Conservation (phyloP, 1,140 invertebrate genomes). For the Eulimnadia texana region DNA sequence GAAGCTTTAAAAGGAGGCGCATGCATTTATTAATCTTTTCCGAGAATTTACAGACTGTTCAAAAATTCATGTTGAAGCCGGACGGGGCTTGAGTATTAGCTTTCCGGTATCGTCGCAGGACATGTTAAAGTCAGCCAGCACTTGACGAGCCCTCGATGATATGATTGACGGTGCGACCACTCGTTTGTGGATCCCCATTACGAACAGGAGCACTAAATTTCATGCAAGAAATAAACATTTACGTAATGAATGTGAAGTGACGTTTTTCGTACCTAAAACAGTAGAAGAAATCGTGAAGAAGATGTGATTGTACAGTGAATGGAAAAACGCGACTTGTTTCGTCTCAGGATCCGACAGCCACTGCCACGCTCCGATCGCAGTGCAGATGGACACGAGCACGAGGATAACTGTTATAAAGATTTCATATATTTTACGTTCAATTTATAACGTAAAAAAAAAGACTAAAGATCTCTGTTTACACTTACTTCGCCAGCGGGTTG, state of each 20-base stretch:
- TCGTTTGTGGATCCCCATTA: conserved; percentile 82
- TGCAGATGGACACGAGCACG: conserved; percentile 67
- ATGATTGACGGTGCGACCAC: conserved; percentile 94
- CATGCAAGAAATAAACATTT: too few relatives aligned
- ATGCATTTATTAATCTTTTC: background rate
- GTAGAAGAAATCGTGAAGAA: conserved; percentile 86
- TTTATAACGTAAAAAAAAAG: too few relatives aligned
- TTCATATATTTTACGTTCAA: too few relatives aligned
- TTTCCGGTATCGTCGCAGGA: conserved; percentile 93
- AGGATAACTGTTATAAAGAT: conserved; percentile 75
- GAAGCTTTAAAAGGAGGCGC: background rate
- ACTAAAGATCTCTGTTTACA: too few relatives aligned
- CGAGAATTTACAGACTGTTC: background rate
- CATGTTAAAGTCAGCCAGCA: conserved; percentile 92
- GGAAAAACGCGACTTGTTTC: conserved; percentile 66
- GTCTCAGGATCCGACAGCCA: conserved; percentile 88
- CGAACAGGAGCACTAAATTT: conserved; percentile 76
- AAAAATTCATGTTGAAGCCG: conserved; percentile 28
- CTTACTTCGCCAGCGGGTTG: conserved; percentile 82
- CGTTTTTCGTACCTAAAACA: conserved; percentile 60
- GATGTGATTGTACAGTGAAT: conserved; percentile 87
- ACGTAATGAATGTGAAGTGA: too few relatives aligned
- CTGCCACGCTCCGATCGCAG: conserved; percentile 80
- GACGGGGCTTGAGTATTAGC: conserved; percentile 67
- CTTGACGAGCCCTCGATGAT: conserved; percentile 68